A percentile compares a stretch with the other conserved stretches of the same genome.
Conservation (phyloP, 2,888 invertebrate genomes). For the Podabrus alpinus region DNA sequence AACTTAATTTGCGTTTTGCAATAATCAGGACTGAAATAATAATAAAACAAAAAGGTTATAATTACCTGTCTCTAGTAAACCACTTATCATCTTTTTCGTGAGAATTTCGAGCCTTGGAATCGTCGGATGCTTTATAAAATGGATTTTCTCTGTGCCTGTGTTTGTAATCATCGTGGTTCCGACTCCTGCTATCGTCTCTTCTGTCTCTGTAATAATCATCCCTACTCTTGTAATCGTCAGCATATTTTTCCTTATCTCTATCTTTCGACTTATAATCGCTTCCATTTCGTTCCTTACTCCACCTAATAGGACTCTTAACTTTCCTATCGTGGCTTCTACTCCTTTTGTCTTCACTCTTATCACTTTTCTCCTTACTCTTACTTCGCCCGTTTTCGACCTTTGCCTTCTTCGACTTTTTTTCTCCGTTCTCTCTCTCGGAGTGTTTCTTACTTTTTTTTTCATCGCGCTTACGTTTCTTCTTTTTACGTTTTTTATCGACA, state of each 20-base stretch:
- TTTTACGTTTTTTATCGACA: slow-evolving; percentile 17
- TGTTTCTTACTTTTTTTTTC: slow-evolving; percentile 7
- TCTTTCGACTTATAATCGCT: slow-evolving; percentile 20
- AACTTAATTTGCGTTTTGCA: too few species aligned
- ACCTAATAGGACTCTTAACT: slow-evolving; percentile 4
- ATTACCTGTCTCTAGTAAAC: slow-evolving; percentile 44
- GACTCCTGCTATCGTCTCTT: slow-evolving; percentile 24
- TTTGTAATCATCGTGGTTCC: slow-evolving; percentile 27
- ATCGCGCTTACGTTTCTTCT: slow-evolving; percentile 24
- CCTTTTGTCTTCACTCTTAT: slow-evolving; percentile 15
- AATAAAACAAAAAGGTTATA: background rate
- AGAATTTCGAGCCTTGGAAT: slow-evolving; percentile 37
- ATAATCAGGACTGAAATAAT: background rate
- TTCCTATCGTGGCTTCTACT: background rate
- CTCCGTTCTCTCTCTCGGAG: slow-evolving; percentile 33
- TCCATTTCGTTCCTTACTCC: slow-evolving; percentile 20
- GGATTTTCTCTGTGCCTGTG: slow-evolving; percentile 56
- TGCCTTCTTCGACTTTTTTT: slow-evolving; percentile 12
- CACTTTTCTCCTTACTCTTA: slow-evolving; percentile 33
- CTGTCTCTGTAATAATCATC: slow-evolving; percentile 17
- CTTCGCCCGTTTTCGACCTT: background rate
- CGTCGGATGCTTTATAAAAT: slow-evolving; percentile 41
- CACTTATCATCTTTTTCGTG: slow-evolving; percentile 52
- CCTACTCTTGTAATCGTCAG: slow-evolving; percentile 38
- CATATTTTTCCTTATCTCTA: slow-evolving; percentile 39